phyloP scores from a whole-genome alignment of 2,113 vertebrate species.

The Microtus oregoni region DNA sequence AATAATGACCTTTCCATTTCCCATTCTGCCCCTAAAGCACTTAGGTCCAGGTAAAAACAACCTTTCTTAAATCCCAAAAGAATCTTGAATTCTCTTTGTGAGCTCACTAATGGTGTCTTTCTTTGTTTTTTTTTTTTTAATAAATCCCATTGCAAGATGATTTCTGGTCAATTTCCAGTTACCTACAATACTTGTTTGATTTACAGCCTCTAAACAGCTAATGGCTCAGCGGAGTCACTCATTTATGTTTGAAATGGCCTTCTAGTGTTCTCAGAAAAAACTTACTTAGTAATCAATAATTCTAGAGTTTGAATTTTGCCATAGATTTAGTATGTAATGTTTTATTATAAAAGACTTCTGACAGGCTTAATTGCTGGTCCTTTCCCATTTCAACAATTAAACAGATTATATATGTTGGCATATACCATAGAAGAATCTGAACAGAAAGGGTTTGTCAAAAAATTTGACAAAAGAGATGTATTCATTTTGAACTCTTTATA shows the following conservation, averaged over 20 bases:
- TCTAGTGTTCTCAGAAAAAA: neutral
- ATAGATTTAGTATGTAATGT: conserved; percentile 35
- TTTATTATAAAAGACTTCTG: neutral
- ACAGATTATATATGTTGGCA: neutral
- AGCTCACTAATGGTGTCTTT: neutral
- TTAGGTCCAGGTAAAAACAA: conserved; percentile 66
- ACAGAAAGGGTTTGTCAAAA: neutral
- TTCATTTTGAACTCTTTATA: neutral
- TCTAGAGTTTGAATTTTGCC: neutral
- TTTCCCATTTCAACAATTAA: neutral
- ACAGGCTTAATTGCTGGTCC: neutral
- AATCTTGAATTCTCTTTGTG: conserved; percentile 31
- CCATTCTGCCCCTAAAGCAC: neutral
- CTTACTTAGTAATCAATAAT: neutral
- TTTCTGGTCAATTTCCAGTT: conserved; percentile 69
- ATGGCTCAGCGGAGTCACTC: conserved; percentile 41
- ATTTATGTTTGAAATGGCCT: conserved; percentile 43
- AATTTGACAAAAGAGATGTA: neutral
- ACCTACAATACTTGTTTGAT: neutral
- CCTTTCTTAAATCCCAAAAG: conserved; percentile 50
- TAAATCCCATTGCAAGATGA: conserved; percentile 67
- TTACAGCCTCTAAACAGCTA: conserved; percentile 19
- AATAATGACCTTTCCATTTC: conserved; percentile 12
- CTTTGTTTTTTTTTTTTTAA: conserved; percentile 36
- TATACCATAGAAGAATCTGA: neutral